Evolutionary conservation across 2,113 vertebrate genomes (phyloP).

Genomic region (Xenopus laevis): DNA sequence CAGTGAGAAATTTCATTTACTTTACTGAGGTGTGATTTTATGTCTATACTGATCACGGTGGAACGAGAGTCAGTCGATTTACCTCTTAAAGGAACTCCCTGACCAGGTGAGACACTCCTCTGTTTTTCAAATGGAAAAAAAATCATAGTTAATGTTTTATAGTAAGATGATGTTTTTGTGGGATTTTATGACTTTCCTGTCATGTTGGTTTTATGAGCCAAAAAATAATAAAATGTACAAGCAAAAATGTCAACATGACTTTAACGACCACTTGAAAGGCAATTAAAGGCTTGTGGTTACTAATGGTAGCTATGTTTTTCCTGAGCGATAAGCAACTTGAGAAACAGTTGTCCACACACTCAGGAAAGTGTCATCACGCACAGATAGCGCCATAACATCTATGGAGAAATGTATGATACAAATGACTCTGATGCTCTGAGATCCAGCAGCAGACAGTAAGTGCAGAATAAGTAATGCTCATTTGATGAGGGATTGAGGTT

Average conservation of each 20-base stretch:
- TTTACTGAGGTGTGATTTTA: too few species aligned
- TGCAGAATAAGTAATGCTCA: conserved; percentile 22
- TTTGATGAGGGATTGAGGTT: neutral
- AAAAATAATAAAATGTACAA: conserved; percentile 15
- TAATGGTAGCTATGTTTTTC: conserved; percentile 8
- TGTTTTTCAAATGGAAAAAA: neutral
- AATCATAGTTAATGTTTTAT: neutral
- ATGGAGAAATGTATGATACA: conserved; percentile 21
- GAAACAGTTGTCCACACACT: neutral
- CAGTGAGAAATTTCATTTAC: too few species aligned
- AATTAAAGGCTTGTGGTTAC: conserved; percentile 38
- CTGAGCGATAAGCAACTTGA: neutral
- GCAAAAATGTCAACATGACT: conserved; percentile 30
- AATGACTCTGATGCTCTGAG: conserved; percentile 22
- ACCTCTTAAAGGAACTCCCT: neutral
- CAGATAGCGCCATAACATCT: conserved; percentile 19
- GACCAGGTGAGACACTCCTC: neutral
- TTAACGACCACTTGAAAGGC: conserved; percentile 37
- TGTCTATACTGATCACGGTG: neutral
- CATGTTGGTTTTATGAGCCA: conserved; percentile 7
- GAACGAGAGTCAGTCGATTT: neutral
- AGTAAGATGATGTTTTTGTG: neutral
- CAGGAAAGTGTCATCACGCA: conserved; percentile 14
- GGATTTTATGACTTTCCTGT: neutral
- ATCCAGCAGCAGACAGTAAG: conserved; percentile 14